phyloP scores from a whole-genome alignment of 2,797 vertebrate genomes.

The Rhynchonycteris naso region DNA sequence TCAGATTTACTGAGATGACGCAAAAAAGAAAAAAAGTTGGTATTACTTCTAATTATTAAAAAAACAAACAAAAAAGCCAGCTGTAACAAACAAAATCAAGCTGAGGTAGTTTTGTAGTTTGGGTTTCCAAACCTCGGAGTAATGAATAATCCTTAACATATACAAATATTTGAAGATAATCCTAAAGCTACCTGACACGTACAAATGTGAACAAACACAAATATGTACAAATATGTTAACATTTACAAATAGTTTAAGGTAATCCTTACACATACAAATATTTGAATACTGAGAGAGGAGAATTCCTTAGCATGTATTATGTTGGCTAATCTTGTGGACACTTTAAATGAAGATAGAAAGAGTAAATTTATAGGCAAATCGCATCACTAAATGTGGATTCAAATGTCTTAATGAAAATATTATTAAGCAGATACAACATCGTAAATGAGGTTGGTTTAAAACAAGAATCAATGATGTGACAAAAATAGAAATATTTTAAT shows the following conservation, averaged over 20 bases:
- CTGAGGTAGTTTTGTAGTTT: neutral
- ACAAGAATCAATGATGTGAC: neutral
- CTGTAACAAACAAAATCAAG: neutral
- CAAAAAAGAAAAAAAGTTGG: neutral
- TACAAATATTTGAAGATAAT: conserved; percentile 23
- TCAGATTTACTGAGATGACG: neutral
- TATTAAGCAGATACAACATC: neutral
- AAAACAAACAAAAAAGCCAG: neutral
- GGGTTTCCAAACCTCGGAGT: neutral
- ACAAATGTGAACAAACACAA: neutral
- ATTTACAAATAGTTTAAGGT: neutral
- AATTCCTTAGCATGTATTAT: neutral
- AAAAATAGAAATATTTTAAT: neutral
- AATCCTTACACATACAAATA: neutral
- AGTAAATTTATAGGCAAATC: neutral
- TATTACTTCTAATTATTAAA: neutral
- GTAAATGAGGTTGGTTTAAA: neutral
- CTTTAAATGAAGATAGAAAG: neutral
- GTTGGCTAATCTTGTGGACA: neutral
- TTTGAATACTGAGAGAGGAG: neutral
- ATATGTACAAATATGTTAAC: neutral
- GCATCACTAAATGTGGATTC: neutral
- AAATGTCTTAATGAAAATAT: neutral
- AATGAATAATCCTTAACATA: neutral
- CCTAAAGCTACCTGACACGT: neutral